Conservation (phyloP, 1,140 invertebrate genomes). For the Aphelenchoides fujianensis region DNA sequence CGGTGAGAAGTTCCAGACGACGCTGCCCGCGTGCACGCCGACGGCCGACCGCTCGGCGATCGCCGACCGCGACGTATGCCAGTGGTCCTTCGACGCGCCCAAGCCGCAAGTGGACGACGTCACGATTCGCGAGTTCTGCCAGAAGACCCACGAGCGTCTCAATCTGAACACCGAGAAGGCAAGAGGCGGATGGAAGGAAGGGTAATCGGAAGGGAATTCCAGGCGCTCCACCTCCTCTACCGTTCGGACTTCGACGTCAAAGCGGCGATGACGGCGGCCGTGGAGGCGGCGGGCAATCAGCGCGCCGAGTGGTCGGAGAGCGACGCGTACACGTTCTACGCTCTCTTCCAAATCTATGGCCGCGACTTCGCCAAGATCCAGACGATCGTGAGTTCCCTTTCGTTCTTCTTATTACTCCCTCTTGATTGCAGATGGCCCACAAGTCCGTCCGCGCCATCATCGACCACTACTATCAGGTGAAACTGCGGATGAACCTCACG, state of each 20-base stretch:
- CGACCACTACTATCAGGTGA: constrained; percentile 1
- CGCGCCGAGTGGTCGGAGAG: constrained; percentile 8
- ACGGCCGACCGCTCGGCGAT: neutral
- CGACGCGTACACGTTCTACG: constrained; percentile 7
- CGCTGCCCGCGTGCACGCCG: neutral
- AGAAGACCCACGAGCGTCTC: neutral
- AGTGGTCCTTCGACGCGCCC: neutral
- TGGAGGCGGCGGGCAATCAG: neutral
- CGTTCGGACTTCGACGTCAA: neutral
- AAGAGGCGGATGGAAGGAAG: neutral
- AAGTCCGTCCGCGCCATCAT: neutral
- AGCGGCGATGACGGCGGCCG: neutral
- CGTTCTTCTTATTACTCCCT: neutral
- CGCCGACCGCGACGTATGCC: neutral
- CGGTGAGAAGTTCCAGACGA: constrained; percentile 2
- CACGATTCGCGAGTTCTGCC: neutral
- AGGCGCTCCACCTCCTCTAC: constrained; percentile 5
- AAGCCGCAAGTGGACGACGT: neutral
- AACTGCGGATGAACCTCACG: neutral
- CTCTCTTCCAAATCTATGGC: constrained; percentile 6
- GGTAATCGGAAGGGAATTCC: constrained; percentile 1
- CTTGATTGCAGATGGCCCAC: constrained; percentile 6
- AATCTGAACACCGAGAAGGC: neutral
- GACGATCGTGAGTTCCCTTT: neutral
- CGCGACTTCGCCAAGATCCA: constrained; percentile 18